phyloP scores from a whole-genome alignment of 2,888 invertebrate genomes.

The Agriopis aurantiaria region DNA sequence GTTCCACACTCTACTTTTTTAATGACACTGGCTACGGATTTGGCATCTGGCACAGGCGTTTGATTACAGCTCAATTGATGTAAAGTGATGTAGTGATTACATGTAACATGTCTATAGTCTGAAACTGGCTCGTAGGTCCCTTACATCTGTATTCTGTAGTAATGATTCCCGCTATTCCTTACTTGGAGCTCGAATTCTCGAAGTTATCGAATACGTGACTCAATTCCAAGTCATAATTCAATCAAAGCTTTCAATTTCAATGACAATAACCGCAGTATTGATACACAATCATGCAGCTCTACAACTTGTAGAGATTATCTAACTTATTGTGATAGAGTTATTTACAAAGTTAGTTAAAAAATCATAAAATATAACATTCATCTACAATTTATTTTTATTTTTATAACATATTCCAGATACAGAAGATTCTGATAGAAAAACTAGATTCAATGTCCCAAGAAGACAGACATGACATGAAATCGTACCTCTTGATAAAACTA shows the following conservation, averaged over 20 bases:
- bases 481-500: too few relatives aligned
- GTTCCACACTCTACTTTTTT: too few relatives aligned
- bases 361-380: background rate
- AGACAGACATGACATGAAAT: too few relatives aligned
- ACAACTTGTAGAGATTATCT: background rate
- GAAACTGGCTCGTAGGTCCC: background rate
- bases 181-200: background rate
- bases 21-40: too few relatives aligned
- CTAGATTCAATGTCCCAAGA: too few relatives aligned
- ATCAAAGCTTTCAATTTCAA: constrained; percentile 43
- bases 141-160: background rate
- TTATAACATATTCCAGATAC: too few relatives aligned
- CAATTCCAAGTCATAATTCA: constrained; percentile 39
- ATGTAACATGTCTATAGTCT: background rate
- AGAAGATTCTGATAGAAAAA: too few relatives aligned
- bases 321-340: background rate
- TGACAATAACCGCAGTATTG: constrained; percentile 30
- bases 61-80: too few relatives aligned
- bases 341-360: background rate
- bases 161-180: constrained; percentile 6
- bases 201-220: constrained; percentile 38
- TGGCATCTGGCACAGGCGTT: too few relatives aligned
- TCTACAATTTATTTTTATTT: too few relatives aligned
- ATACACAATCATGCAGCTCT: constrained; percentile 1
- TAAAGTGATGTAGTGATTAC: too few relatives aligned